These are phyloP conservation scores for Taenaris catops DNA, from an alignment of 2,888 invertebrate genomes.

Conservation along the genomic window DNA sequence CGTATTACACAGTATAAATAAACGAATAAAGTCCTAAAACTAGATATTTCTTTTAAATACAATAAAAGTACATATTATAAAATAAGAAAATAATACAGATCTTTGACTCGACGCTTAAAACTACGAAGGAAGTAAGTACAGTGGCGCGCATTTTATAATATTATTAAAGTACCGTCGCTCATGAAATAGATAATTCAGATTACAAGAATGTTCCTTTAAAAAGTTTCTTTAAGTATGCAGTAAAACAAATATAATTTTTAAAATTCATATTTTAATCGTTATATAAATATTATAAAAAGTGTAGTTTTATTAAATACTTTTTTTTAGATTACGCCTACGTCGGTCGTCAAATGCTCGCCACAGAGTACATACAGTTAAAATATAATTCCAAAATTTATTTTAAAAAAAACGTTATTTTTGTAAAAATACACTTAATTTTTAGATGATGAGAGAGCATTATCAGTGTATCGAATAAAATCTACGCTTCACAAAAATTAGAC, in stretches of 20 bases:
- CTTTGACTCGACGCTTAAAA: conserved; percentile 75
- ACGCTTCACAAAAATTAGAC: conserved; percentile 1
- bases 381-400: conserved; percentile 53
- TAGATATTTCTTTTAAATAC: conserved; percentile 53
- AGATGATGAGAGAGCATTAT: conserved; percentile 61
- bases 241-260: no score
- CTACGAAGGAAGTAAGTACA: conserved; percentile 58
- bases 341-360: no score
- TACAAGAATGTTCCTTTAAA: no score
- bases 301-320: no score
- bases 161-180: no score
- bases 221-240: no score
- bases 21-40: conserved; percentile 53
- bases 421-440: conserved; percentile 72
- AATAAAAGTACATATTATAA: conserved; percentile 74
- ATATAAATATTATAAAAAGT: no score
- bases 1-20: conserved; percentile 75
- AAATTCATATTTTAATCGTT: no score
- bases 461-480: no score
- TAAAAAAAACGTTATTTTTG: conserved; percentile 30
- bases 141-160: no score
- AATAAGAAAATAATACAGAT: conserved; percentile 80
- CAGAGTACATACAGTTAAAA: conserved; percentile 45
- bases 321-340: no score
- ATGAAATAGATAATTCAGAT: no score